These are phyloP conservation scores for Lamprologus callipterus DNA, from an alignment of 2,113 vertebrate species.

Conservation along the genomic window DNA sequence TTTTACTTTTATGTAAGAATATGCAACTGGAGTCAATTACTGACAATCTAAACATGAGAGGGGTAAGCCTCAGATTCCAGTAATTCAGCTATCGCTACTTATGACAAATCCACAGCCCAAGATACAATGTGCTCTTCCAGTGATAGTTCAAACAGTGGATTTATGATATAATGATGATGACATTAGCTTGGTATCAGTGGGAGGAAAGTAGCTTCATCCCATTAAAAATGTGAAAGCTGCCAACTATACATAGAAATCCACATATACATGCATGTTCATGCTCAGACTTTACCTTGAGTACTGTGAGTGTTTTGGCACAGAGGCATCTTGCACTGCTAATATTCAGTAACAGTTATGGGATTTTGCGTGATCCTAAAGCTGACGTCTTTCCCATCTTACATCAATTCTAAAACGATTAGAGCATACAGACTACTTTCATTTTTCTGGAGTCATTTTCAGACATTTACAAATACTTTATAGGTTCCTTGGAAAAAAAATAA, in stretches of 20 bases:
- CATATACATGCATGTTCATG: neutral
- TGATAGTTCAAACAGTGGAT: neutral
- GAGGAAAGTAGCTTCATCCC: neutral
- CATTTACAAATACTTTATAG: neutral
- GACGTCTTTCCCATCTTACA: neutral
- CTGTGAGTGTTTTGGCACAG: neutral
- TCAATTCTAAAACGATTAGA: neutral
- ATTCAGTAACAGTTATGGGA: neutral
- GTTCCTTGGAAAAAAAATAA: neutral
- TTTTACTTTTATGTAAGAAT: neutral
- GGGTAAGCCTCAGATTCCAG: neutral
- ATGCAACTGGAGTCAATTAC: slow-evolving; percentile 39
- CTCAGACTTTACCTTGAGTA: neutral
- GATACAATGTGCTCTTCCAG: neutral
- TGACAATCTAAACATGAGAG: neutral
- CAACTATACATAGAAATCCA: neutral
- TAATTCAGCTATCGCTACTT: slow-evolving; percentile 8
- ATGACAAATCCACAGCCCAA: neutral
- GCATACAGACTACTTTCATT: neutral
- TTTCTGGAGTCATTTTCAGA: neutral
- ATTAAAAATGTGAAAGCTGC: neutral
- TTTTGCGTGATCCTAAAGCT: neutral
- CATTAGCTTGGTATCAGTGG: slow-evolving; percentile 3
- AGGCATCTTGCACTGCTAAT: neutral
- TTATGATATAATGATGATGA: slow-evolving; percentile 18